Evolutionary conservation across 2,113 vertebrate species (phyloP).

Genomic region (Hoplias malabaricus): DNA sequence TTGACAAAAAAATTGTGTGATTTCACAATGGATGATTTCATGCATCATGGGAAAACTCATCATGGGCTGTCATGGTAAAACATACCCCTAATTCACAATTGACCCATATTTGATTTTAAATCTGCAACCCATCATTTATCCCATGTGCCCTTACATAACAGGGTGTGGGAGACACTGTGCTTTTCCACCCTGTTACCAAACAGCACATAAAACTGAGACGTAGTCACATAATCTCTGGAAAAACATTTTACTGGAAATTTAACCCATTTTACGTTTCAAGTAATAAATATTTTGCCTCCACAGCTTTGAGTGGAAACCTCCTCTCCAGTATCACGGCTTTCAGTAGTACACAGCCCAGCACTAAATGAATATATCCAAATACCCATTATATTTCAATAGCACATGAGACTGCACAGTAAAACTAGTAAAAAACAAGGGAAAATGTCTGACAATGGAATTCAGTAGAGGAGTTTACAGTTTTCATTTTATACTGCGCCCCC

Average conservation of each 20-base stretch:
- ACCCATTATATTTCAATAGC: too few species aligned
- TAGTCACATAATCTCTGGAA: neutral
- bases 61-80: neutral
- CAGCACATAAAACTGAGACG: neutral
- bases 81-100: neutral
- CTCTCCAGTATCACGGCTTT: too few species aligned
- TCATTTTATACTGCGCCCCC: too few species aligned
- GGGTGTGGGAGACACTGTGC: neutral
- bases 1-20: constrained; percentile 1
- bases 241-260: constrained; percentile 2
- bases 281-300: neutral
- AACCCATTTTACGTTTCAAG: neutral
- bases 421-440: too few species aligned
- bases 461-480: too few species aligned
- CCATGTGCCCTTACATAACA: neutral
- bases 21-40: neutral
- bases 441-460: too few species aligned
- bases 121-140: neutral
- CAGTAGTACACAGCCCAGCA: too few species aligned
- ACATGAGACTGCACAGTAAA: too few species aligned
- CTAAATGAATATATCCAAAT: too few species aligned
- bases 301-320: too few species aligned
- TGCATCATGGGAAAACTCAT: too few species aligned
- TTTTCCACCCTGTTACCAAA: neutral
- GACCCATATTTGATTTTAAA: neutral